A percentile compares a stretch with the other conserved stretches of the same genome.
These are phyloP conservation scores for Trichonephila clavata DNA, from an alignment of 1,140 invertebrate species.

Conservation along the genomic window DNA sequence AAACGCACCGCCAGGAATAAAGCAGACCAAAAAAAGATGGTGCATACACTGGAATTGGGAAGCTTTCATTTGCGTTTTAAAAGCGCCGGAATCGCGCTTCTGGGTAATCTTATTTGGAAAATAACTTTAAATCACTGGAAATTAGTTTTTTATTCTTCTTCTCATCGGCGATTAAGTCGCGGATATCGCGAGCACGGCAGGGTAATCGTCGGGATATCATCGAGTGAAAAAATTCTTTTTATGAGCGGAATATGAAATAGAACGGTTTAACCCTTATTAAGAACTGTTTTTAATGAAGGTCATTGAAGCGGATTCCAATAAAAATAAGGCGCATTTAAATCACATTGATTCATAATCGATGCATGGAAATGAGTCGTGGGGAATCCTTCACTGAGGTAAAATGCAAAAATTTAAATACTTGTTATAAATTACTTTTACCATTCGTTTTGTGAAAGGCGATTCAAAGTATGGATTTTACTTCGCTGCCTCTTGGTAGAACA, in stretches of 20 bases:
- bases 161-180: conserved; percentile 57
- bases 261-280: conserved; percentile 74
- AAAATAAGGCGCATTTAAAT: conserved; percentile 45
- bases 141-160: conserved; percentile 67
- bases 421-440: conserved; percentile 6
- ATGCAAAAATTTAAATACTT: background rate
- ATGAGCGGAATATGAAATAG: conserved; percentile 24
- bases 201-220: conserved; percentile 52
- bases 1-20: conserved; percentile 37
- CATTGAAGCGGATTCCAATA: conserved; percentile 18
- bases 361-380: background rate
- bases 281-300: conserved; percentile 57
- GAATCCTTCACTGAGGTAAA: background rate
- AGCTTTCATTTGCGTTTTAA: conserved; percentile 58
- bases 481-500: background rate
- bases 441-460: background rate
- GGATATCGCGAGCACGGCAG: conserved; percentile 21
- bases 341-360: conserved; percentile 44
- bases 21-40: background rate
- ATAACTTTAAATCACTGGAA: conserved; percentile 76
- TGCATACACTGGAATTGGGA: background rate
- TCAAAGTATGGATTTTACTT: background rate
- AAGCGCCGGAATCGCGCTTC: conserved; percentile 50
- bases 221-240: conserved; percentile 47
- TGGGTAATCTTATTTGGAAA: conserved; percentile 73